Evolutionary conservation across 2,113 vertebrate genomes (phyloP).

Genomic region (Eudyptes chrysolophus): DNA sequence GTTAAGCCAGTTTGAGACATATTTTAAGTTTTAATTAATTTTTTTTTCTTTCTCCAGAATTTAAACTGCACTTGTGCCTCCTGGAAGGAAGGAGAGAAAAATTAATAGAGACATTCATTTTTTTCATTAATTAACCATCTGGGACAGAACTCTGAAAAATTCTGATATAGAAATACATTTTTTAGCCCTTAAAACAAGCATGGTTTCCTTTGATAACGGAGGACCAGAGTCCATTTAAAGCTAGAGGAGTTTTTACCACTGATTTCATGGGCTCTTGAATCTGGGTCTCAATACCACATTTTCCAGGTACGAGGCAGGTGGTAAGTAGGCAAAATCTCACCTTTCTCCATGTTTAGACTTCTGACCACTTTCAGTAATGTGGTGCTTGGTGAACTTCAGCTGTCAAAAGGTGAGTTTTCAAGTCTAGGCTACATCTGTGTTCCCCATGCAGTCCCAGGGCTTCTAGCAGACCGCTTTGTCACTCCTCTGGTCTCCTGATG

Average conservation of each 20-base stretch:
- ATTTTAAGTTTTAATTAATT: background rate
- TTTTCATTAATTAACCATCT: conserved; percentile 20
- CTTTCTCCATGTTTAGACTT: background rate
- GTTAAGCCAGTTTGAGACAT: background rate
- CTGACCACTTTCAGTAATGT: background rate
- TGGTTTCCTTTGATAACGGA: background rate
- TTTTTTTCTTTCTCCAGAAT: background rate
- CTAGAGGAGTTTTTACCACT: background rate
- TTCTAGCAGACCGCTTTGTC: background rate
- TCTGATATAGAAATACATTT: background rate
- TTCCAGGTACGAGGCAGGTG: background rate
- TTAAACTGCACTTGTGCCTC: background rate
- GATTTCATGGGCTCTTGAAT: background rate
- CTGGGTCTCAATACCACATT: background rate
- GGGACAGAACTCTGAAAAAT: background rate
- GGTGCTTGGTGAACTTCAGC: background rate
- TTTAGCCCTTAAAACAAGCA: background rate
- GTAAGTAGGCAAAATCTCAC: background rate
- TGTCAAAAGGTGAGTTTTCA: background rate
- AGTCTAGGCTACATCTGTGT: fast-evolving
- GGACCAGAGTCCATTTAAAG: background rate
- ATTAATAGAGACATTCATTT: background rate
- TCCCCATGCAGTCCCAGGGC: background rate
- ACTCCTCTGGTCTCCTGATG: background rate
- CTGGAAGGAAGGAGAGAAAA: conserved; percentile 2